Conservation (phyloP, 2,113 vertebrate species). For the Rhadina sibilatrix region DNA sequence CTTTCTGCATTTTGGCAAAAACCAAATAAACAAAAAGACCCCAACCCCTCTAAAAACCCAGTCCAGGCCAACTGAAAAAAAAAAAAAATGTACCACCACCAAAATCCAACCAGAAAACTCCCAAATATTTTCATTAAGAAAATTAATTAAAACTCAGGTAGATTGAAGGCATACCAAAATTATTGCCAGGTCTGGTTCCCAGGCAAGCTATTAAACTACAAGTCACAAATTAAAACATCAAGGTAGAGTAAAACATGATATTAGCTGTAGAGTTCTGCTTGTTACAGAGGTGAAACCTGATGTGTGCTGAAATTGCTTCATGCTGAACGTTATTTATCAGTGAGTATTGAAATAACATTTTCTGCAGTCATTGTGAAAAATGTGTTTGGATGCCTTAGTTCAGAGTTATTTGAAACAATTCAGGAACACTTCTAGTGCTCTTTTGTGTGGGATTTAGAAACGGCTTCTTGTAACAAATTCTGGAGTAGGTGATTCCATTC, state of each 20-base stretch:
- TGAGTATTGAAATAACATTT: not conserved
- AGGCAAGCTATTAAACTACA: not conserved
- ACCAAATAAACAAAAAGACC: not conserved
- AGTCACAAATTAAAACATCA: not conserved
- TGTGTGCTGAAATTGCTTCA: not conserved
- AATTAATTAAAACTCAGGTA: not conserved
- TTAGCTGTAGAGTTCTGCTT: not conserved
- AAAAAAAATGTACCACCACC: fast-evolving
- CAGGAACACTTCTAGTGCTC: not conserved
- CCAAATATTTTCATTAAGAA: not conserved
- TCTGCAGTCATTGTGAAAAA: not conserved
- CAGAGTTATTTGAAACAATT: not conserved
- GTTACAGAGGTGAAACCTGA: not conserved
- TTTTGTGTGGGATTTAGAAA: not conserved
- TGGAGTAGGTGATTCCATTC: not conserved
- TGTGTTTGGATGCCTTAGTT: not conserved
- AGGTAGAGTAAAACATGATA: not conserved
- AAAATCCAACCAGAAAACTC: not conserved
- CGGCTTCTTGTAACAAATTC: not conserved
- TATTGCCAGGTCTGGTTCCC: not conserved
- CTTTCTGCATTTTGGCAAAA: not conserved
- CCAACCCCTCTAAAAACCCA: not conserved
- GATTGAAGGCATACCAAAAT: not conserved
- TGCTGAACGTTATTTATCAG: not conserved
- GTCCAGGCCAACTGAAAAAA: too few relatives aligned